Evolutionary conservation across 2,113 vertebrate genomes (phyloP).

Genomic region (Colius striatus): DNA sequence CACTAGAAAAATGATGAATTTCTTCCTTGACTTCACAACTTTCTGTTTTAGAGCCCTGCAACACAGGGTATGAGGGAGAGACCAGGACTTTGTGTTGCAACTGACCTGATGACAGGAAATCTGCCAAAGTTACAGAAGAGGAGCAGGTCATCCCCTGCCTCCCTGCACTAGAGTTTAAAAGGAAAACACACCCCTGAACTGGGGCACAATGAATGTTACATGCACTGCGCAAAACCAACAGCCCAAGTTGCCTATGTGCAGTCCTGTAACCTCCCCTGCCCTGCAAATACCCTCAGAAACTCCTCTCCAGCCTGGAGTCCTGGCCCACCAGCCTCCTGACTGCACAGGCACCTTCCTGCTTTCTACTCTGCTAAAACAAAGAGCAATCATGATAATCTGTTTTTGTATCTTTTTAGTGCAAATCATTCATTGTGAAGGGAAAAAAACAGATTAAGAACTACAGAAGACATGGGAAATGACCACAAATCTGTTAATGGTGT

Average conservation of each 20-base stretch:
- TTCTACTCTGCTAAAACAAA: not conserved
- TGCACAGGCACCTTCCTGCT: not conserved
- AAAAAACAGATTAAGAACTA: not conserved
- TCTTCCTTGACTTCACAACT: not conserved
- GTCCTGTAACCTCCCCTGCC: not conserved
- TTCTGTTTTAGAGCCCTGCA: not conserved
- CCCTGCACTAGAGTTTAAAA: not conserved
- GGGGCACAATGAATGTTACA: not conserved
- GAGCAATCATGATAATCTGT: not conserved
- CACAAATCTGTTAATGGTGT: not conserved
- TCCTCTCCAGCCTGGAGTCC: not conserved
- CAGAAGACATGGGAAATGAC: not conserved
- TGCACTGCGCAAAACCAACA: not conserved
- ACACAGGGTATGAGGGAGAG: not conserved
- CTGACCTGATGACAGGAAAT: not conserved
- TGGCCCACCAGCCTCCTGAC: not conserved
- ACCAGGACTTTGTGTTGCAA: not conserved
- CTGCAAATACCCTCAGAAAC: not conserved
- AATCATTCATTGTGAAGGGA: rapidly evolving
- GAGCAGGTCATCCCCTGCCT: not conserved
- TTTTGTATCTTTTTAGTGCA: not conserved
- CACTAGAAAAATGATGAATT: not conserved
- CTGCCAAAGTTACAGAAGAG: not conserved
- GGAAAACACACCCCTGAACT: not conserved
- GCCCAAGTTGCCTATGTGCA: not conserved